These are phyloP conservation scores for Papio anubis DNA, from an alignment of 2,113 vertebrate species.

Conservation along the genomic window DNA sequence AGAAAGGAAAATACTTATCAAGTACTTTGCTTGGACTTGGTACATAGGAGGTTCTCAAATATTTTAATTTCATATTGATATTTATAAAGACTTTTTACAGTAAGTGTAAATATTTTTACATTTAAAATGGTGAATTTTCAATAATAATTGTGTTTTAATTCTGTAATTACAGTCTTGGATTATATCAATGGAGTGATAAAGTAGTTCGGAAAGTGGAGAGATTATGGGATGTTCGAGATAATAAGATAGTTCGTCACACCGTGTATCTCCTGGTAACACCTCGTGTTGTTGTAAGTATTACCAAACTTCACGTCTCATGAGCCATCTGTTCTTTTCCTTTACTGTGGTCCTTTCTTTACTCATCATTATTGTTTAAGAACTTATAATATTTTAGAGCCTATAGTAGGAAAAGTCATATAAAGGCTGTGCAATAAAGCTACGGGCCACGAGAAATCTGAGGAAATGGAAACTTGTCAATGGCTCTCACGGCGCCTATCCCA, in stretches of 20 bases:
- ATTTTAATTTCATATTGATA: conserved; percentile 47
- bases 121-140: conserved; percentile 8
- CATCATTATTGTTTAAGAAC: conserved; percentile 3
- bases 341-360: neutral
- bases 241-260: conserved; percentile 89
- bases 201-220: conserved; percentile 90
- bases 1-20: too few species aligned
- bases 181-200: conserved; percentile 96
- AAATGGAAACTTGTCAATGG: neutral
- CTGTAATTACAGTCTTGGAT: conserved; percentile 89
- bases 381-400: neutral
- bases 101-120: neutral
- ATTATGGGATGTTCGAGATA: conserved; percentile 91
- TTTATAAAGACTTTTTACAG: neutral
- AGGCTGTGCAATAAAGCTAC: neutral
- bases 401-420: neutral
- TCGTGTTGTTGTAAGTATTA: conserved; percentile 91
- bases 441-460: neutral
- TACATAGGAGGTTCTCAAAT: neutral
- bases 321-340: neutral
- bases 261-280: conserved; percentile 94
- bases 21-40: too few species aligned
- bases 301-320: neutral
- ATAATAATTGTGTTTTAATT: conserved; percentile 23
- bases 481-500: neutral